Conservation (phyloP, 2,797 vertebrate species). For the Liparis tanakae region DNA sequence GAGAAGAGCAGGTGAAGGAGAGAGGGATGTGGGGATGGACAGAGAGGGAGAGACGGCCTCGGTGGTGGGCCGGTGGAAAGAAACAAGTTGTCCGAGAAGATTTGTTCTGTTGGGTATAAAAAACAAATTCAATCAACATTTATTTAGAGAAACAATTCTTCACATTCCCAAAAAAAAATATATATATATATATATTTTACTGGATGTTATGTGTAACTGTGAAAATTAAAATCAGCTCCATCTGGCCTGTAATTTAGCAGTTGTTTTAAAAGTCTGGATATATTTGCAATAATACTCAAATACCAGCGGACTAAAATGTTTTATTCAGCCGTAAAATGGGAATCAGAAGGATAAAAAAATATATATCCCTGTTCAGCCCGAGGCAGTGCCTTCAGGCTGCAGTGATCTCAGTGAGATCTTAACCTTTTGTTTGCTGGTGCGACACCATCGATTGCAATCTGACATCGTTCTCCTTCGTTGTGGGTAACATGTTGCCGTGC, state of each 20-base stretch:
- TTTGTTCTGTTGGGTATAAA: slow-evolving; percentile 24
- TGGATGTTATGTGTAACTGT: neutral
- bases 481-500: slow-evolving; percentile 21
- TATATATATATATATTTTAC: neutral
- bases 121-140: neutral
- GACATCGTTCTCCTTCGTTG: slow-evolving; percentile 2
- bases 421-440: slow-evolving; percentile 11
- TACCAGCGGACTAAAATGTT: neutral
- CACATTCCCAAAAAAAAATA: too few relatives aligned
- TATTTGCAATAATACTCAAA: neutral
- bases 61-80: slow-evolving; percentile 37
- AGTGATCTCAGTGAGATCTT: slow-evolving; percentile 1
- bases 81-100: slow-evolving; percentile 42
- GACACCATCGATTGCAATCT: slow-evolving; percentile 9
- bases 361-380: slow-evolving; percentile 2
- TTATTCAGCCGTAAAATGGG: neutral
- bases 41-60: slow-evolving; percentile 42
- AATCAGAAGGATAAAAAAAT: slow-evolving; percentile 16
- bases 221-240: slow-evolving; percentile 8
- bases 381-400: slow-evolving; percentile 17
- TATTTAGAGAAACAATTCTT: neutral
- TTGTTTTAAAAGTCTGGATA: slow-evolving; percentile 17
- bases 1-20: slow-evolving; percentile 16
- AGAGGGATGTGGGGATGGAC: slow-evolving; percentile 29
- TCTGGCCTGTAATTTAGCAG: slow-evolving; percentile 1